phyloP scores from a whole-genome alignment of 2,888 invertebrate genomes.

The Chalcis sispes region DNA sequence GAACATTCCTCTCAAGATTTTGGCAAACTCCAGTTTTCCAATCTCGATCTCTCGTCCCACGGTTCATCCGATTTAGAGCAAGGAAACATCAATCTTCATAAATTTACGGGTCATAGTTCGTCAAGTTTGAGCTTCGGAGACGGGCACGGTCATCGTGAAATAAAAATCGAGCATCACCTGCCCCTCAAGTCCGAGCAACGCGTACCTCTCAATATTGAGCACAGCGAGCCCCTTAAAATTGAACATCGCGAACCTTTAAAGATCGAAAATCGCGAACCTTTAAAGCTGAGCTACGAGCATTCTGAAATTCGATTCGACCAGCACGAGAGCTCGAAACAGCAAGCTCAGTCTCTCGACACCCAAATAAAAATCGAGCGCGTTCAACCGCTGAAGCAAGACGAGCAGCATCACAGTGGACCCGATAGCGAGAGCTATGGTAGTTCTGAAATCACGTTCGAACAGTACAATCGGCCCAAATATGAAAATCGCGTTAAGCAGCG shows the following conservation, averaged over 20 bases:
- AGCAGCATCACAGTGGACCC: background rate
- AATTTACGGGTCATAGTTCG: no score
- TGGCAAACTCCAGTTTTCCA: no score
- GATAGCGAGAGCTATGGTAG: background rate
- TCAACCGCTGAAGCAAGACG: background rate
- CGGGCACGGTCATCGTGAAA: slow-evolving; percentile 1
- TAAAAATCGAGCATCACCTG: background rate
- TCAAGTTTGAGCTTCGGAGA: background rate
- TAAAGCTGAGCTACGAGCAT: background rate
- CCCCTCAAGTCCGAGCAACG: background rate
- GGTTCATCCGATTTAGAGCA: no score
- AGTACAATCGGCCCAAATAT: background rate
- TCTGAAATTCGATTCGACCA: slow-evolving; percentile 2
- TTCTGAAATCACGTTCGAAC: slow-evolving; percentile 35
- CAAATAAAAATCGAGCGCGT: slow-evolving; percentile 5
- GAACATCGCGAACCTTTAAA: background rate
- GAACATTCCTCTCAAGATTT: no score
- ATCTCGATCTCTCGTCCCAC: no score
- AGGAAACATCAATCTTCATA: no score
- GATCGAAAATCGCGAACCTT: background rate
- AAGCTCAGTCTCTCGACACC: background rate
- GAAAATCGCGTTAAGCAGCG: background rate
- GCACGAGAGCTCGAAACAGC: background rate
- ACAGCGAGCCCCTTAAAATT: background rate
- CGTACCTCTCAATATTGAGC: background rate